Evolutionary conservation across 2,113 vertebrate species (phyloP).

Genomic region (Coptodon bakossiorum): DNA sequence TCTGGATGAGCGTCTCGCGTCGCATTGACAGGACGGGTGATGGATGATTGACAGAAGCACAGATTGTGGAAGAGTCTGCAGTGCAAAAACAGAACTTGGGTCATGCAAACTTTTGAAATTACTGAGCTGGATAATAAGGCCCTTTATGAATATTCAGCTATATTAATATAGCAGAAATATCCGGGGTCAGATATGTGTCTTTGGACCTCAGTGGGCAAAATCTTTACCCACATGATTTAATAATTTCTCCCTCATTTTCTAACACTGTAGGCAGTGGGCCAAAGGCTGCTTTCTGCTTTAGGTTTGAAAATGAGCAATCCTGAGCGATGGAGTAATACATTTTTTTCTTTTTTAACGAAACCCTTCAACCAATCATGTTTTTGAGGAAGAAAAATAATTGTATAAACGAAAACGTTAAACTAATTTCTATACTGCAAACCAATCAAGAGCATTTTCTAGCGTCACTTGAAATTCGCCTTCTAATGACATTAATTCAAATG

Average conservation of each 20-base stretch:
- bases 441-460: not conserved
- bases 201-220: not conserved
- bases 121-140: not conserved
- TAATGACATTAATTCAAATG: not conserved
- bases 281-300: not conserved
- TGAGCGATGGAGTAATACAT: not conserved
- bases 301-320: not conserved
- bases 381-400: not conserved
- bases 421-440: not conserved
- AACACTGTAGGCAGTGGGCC: not conserved
- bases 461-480: not conserved
- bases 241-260: not conserved
- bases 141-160: not conserved
- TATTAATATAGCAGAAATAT: not conserved
- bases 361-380: not conserved
- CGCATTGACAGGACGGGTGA: not conserved
- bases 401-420: rapidly evolving
- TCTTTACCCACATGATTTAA: not conserved
- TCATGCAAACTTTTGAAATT: not conserved
- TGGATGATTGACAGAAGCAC: constrained; percentile 24
- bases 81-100: not conserved
- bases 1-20: not conserved
- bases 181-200: not conserved
- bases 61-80: not conserved
- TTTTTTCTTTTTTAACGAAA: not conserved